A percentile compares a stretch with the other conserved stretches of the same genome.
Conservation (phyloP, 2,888 invertebrate species). For the Pilophorus perplexus region DNA sequence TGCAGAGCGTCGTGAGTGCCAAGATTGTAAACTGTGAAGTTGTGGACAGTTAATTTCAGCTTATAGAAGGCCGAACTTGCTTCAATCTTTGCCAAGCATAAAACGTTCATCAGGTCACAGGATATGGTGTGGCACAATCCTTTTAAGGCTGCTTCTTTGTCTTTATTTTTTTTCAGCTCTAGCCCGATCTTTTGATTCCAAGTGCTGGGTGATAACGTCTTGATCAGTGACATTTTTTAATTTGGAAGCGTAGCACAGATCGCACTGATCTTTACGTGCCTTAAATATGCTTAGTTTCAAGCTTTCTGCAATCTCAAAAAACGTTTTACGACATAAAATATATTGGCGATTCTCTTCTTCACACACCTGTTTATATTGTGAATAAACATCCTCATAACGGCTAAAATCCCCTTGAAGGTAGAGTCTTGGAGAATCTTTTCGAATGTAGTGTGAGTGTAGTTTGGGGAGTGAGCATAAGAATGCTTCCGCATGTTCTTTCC, state of each 20-base stretch:
- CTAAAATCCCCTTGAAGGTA: conserved; percentile 18
- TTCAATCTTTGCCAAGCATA: not conserved
- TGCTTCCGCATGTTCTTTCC: too few relatives aligned
- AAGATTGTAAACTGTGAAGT: conserved; percentile 34
- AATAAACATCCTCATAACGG: conserved; percentile 1
- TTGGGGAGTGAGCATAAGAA: too few relatives aligned
- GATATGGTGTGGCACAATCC: not conserved
- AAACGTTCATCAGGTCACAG: conserved; percentile 14
- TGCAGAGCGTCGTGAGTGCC: not conserved
- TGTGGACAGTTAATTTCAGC: conserved; percentile 24
- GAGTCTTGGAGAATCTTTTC: conserved; percentile 7
- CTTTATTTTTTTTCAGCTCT: conserved; percentile 6
- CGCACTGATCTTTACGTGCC: conserved; percentile 32
- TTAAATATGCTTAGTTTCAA: not conserved
- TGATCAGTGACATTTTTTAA: not conserved
- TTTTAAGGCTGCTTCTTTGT: not conserved
- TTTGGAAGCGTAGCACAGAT: conserved; percentile 9
- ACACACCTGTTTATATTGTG: conserved; percentile 4
- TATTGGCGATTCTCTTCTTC: too few relatives aligned
- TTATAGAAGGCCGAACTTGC: conserved; percentile 4
- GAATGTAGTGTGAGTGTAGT: not conserved
- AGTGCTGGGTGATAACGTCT: not conserved
- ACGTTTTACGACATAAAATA: not conserved
- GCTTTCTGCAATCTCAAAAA: not conserved
- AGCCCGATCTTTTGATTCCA: not conserved